A percentile compares a stretch with the other conserved stretches of the same genome.
These are phyloP conservation scores for Coenonympha glycerion DNA, from an alignment of 2,888 invertebrate species.

Conservation along the genomic window DNA sequence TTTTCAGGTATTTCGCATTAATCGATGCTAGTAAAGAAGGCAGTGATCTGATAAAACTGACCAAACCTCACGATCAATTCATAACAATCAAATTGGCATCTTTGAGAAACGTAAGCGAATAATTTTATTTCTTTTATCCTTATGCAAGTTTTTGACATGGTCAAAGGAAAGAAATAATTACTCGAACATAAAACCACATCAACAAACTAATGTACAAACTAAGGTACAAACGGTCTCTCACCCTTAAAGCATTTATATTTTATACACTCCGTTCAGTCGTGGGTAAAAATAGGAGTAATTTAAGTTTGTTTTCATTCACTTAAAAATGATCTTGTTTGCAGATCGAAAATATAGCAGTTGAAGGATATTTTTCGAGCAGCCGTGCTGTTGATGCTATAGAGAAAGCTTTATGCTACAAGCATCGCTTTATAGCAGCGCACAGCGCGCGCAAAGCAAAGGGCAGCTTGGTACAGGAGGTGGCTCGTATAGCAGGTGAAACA, in stretches of 20 bases:
- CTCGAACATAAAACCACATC: too few relatives aligned
- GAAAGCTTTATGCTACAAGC: constrained; percentile 16
- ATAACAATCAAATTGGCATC: constrained; percentile 10
- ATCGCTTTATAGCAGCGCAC: constrained; percentile 3
- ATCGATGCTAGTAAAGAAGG: constrained; percentile 3
- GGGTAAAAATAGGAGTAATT: not conserved
- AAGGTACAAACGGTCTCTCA: too few relatives aligned
- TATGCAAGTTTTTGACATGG: too few relatives aligned
- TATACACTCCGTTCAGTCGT: too few relatives aligned
- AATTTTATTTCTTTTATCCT: not conserved
- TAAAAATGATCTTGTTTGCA: not conserved
- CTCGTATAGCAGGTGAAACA: constrained; percentile 7
- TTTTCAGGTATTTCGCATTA: constrained; percentile 19
- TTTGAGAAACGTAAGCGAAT: constrained; percentile 5
- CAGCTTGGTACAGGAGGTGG: constrained; percentile 10
- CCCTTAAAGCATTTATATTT: too few relatives aligned
- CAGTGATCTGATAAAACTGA: not conserved
- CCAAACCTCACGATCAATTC: not conserved
- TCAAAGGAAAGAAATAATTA: too few relatives aligned
- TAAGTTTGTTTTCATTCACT: not conserved
- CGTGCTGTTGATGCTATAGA: constrained; percentile 10
- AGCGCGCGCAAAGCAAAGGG: not conserved
- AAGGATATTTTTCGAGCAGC: not conserved
- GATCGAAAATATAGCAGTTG: not conserved
- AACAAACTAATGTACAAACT: too few relatives aligned